phyloP scores from a whole-genome alignment of 2,888 invertebrate species.

The Anarsia innoxiella region DNA sequence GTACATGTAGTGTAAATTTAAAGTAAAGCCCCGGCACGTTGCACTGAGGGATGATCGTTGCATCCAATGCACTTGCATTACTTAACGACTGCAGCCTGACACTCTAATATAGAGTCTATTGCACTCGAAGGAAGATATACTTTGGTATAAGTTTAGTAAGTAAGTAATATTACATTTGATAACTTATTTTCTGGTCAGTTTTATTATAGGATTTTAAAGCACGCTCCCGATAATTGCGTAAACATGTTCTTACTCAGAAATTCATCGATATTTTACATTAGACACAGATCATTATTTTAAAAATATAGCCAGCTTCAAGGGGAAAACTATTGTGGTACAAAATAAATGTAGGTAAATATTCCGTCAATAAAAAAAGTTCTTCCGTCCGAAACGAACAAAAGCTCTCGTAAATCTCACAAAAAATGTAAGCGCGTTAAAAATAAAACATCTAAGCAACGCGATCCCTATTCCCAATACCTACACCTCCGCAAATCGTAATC shows the following conservation, averaged over 20 bases:
- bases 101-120: background rate
- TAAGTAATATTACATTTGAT: constrained; percentile 20
- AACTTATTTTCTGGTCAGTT: constrained; percentile 26
- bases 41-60: constrained; percentile 37
- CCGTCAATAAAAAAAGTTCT: background rate
- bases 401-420: constrained; percentile 17
- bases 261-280: too few relatives aligned
- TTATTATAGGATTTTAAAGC: too few relatives aligned
- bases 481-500: constrained; percentile 74
- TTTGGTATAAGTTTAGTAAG: too few relatives aligned
- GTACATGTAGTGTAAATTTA: constrained; percentile 50
- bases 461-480: constrained; percentile 54
- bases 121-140: background rate
- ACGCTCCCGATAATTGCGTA: too few relatives aligned
- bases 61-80: constrained; percentile 22
- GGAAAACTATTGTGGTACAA: too few relatives aligned
- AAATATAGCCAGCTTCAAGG: too few relatives aligned
- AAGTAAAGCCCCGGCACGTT: constrained; percentile 48
- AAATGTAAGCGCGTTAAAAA: constrained; percentile 48
- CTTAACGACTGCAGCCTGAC: too few relatives aligned
- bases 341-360: background rate
- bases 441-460: constrained; percentile 48
- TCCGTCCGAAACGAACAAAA: background rate
- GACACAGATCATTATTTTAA: too few relatives aligned
- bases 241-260: too few relatives aligned